Evolutionary conservation across 2,888 invertebrate genomes (phyloP), one percentile per base, ranked within the genome.

Genomic region (Cataglyphis albicans): DNA sequence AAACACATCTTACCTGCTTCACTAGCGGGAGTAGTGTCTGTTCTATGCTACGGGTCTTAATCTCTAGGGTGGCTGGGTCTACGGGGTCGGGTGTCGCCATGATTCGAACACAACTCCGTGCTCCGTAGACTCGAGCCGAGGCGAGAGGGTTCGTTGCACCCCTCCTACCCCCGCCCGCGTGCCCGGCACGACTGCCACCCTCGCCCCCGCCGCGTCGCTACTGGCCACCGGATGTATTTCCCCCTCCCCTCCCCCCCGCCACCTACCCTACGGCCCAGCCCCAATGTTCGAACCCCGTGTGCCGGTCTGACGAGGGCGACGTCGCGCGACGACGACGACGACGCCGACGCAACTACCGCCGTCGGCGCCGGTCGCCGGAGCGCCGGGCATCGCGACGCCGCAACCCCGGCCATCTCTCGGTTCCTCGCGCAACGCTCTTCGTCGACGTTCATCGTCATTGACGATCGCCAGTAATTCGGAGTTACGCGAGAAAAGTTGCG

Each of bases 31-130:
- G 97, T 93, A 98, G 96, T 92, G 98, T 98, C 96, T 98, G 97
- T 96, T 98, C 98, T 95, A 98, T 98, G 95, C 98, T 98, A 96
- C 97, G 98, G 93, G 98, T 98, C 95, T 97, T 97, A 95, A 98
- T 98, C 96, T 98, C 98, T 95, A 98, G 95, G 93, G 95, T 94
- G 94, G 96, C 95, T 94, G 95, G 94, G 92, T 95, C 95, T 93
- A 95, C 95, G 95, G 95, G 95, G 95, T 96, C 95, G 95, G 95
- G 95, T 95, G 96, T 95, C 95, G 96, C 96, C 96, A 96, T 96
- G 95, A 95, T 95, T 95, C 95, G 93, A 92, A 92, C 93, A 93
- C 94, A 92, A 93, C 92, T 93, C 92, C 91, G 92, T 91, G 91
- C 92, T 92, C 91, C 92, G 92, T 91, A 91, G 92, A 93, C 93